These are phyloP conservation scores for Scolopax bukidnonensis DNA, from an alignment of 2,797 vertebrate species.

Conservation along the genomic window DNA sequence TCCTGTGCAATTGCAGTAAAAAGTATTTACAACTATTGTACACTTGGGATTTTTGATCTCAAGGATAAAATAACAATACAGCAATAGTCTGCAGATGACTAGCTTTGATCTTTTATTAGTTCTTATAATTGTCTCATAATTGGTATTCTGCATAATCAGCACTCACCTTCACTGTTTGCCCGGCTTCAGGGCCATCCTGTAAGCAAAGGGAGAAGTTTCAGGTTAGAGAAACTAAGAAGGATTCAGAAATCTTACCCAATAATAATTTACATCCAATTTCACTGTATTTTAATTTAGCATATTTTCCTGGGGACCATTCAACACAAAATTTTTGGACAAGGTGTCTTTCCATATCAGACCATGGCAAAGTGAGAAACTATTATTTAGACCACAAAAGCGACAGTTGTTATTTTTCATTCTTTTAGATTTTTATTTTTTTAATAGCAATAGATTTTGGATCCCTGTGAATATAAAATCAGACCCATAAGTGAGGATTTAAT, in stretches of 20 bases:
- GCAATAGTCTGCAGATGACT: conserved; percentile 43
- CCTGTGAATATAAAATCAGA: conserved; percentile 44
- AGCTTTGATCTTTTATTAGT: conserved; percentile 71
- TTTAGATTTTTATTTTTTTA: conserved; percentile 39
- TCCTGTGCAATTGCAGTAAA: conserved; percentile 40
- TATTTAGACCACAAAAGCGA: conserved; percentile 11
- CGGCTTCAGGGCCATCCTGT: conserved; percentile 91
- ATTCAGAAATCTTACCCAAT: conserved; percentile 77
- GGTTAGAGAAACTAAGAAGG: conserved; percentile 40
- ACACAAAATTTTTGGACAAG: background rate
- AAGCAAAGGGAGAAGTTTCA: conserved; percentile 73
- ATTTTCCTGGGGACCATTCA: conserved; percentile 34
- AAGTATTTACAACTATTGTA: conserved; percentile 55
- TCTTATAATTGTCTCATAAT: conserved; percentile 70
- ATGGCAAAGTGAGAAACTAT: conserved; percentile 23
- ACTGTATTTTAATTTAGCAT: conserved; percentile 52
- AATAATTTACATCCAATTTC: conserved; percentile 80
- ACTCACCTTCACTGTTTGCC: conserved; percentile 95
- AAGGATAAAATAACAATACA: conserved; percentile 54
- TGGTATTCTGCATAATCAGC: conserved; percentile 77
- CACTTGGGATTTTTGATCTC: conserved; percentile 55
- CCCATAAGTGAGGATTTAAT: conserved; percentile 31
- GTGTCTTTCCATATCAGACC: conserved; percentile 12
- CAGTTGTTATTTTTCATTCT: conserved; percentile 17
- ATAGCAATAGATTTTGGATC: conserved; percentile 46